Base-by-base conservation (phyloP, 2,113 vertebrate genomes). In the Rhea pennata region DNA sequence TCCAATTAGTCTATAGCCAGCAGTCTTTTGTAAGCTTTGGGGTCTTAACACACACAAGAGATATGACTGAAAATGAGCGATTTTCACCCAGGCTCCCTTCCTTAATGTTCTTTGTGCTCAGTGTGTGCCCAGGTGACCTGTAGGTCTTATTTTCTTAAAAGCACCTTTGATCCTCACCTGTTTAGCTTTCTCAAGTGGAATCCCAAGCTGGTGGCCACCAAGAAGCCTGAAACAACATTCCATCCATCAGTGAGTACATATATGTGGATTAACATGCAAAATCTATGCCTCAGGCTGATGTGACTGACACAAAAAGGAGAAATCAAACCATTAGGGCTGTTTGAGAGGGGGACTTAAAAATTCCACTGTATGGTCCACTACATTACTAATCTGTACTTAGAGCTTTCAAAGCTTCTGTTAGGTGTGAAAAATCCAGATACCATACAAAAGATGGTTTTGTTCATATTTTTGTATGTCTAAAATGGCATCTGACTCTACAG, bases 121-220 rank as follows among this genome's bases (percentile, higher is more conserved):
- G 80, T 53, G 3, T 53, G 50, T 72, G 77, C 19, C n/a, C 39
- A 53, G 95, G 88, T 95, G 67, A 93, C 61, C 50, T 82, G 23
- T 2, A 66, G 19, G n/a, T 74, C 88, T 91, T 74, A 64, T 93
- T 91, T 93, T 87, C 54, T 83, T 88, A 62, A 85, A 79, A 84
- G 5, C 19, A 44, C 10, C 29, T 91, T 88, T 84, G 42, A 86
- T 87, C 59, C 40, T 77, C 71, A 79, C 26, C 51, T 88, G 56
- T 75, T 90, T 69, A 61, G 8, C 31, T 70, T 89, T 51, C n/a
- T 87, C 40, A 90, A 62, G 53, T 22, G 44, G n/a, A 96, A 88
- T 70, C 13, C 19, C 42, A 92, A 76, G 14, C 20, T 82, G 16
- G 1, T 90, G 39, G 10, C 10, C 26, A 44, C n/a, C 15, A 73